phyloP scores from a whole-genome alignment of 2,797 vertebrate genomes.

The Geotrypetes seraphini region DNA sequence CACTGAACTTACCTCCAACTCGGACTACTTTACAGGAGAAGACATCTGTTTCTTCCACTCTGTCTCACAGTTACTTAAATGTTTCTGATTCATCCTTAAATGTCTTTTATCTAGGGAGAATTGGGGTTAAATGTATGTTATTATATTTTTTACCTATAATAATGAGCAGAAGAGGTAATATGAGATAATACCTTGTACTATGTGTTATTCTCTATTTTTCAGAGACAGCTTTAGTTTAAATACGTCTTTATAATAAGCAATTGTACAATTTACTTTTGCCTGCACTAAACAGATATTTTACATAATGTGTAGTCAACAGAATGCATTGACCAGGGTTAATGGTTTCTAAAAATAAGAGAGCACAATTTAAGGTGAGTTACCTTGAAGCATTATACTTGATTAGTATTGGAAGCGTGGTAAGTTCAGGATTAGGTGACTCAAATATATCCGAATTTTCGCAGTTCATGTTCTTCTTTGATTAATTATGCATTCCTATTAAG shows the following conservation, averaged over 20 bases:
- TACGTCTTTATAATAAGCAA: not conserved
- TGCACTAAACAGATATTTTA: not conserved
- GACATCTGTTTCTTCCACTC: too few relatives aligned
- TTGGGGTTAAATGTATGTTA: not conserved
- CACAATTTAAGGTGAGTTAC: not conserved
- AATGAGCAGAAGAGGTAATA: not conserved
- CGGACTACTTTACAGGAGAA: too few relatives aligned
- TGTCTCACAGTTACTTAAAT: too few relatives aligned
- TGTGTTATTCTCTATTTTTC: not conserved
- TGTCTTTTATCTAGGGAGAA: not conserved
- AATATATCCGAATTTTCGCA: not conserved
- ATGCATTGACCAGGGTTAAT: not conserved
- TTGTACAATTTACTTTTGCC: not conserved
- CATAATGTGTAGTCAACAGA: not conserved
- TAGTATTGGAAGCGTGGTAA: fast-evolving
- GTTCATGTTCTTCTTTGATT: not conserved
- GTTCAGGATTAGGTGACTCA: not conserved
- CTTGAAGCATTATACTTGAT: not conserved
- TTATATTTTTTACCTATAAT: not conserved
- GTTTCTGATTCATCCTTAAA: too few relatives aligned
- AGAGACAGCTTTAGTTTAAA: not conserved
- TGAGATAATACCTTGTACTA: not conserved
- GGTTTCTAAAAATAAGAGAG: not conserved
- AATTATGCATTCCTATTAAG: not conserved
- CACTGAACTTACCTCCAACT: too few relatives aligned